Percentiles rank a stretch among this genome's conserved stretches.
phyloP scores from a whole-genome alignment of 2,888 invertebrate genomes.

The Nebria brevicollis region DNA sequence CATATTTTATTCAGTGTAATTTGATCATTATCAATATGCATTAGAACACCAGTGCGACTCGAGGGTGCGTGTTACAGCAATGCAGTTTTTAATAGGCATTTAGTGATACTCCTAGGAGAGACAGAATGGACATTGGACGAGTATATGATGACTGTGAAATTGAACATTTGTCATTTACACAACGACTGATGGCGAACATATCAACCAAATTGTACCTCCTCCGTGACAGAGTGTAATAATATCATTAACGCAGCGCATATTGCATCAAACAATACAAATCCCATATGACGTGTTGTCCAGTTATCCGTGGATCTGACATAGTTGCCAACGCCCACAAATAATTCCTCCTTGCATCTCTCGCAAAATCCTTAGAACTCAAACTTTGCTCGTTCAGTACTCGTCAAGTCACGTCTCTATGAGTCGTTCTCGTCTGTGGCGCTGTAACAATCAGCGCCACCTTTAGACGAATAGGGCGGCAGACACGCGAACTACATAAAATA shows the following conservation, averaged over 20 bases:
- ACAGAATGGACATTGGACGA: too few species aligned
- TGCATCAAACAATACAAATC: neutral
- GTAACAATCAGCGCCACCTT: neutral
- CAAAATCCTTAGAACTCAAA: neutral
- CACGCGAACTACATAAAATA: constrained; percentile 15
- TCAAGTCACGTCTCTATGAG: neutral
- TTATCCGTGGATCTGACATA: neutral
- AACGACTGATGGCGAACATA: too few species aligned
- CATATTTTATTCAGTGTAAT: neutral
- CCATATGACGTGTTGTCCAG: neutral
- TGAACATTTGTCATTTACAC: neutral
- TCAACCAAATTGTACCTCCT: too few species aligned
- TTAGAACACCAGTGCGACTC: neutral
- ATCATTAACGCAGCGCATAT: neutral
- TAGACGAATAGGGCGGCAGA: constrained; percentile 1
- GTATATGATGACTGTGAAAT: neutral
- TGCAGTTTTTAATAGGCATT: neutral
- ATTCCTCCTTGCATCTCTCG: neutral
- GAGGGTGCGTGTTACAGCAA: neutral
- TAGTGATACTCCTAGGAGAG: neutral
- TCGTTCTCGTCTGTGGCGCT: neutral
- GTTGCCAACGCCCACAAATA: neutral
- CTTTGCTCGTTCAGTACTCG: neutral
- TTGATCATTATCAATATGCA: neutral
- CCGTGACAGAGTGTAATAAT: too few species aligned